Evolutionary conservation across 2,797 vertebrate genomes (phyloP).

Genomic region (Babyrousa celebensis): DNA sequence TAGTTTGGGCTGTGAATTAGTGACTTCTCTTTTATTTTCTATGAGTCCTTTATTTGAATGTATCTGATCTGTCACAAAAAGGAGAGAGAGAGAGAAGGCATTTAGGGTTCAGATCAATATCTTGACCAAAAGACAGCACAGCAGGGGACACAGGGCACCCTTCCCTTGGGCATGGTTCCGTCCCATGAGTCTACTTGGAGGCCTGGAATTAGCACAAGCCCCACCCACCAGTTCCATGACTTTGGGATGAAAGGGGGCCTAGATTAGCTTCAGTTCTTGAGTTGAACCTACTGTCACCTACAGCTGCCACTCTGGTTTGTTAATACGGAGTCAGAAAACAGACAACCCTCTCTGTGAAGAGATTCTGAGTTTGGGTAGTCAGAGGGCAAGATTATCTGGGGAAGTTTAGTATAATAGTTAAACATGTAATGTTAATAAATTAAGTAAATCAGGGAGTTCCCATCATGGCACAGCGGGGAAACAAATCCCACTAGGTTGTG

Average conservation of each 20-base stretch:
- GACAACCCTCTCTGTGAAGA: background rate
- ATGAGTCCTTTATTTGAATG: background rate
- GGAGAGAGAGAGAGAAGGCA: constrained; percentile 7
- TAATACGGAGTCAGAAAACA: background rate
- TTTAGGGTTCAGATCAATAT: background rate
- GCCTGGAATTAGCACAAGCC: background rate
- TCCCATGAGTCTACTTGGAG: background rate
- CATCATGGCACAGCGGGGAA: no score
- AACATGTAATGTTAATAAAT: background rate
- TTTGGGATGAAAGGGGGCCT: background rate
- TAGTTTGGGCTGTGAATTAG: background rate
- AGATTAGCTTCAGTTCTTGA: background rate
- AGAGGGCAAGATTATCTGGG: background rate
- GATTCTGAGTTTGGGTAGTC: background rate
- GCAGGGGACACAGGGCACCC: background rate
- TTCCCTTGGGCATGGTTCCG: background rate
- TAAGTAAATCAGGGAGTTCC: no score
- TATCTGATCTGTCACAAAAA: constrained; percentile 3
- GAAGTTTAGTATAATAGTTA: background rate
- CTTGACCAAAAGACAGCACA: background rate
- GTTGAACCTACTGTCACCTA: background rate
- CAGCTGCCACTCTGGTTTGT: background rate
- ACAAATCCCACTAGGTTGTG: no score
- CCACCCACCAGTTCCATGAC: background rate
- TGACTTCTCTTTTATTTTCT: constrained; percentile 36